phyloP scores from a whole-genome alignment of 2,113 vertebrate genomes.

The Pampusana beccarii region DNA sequence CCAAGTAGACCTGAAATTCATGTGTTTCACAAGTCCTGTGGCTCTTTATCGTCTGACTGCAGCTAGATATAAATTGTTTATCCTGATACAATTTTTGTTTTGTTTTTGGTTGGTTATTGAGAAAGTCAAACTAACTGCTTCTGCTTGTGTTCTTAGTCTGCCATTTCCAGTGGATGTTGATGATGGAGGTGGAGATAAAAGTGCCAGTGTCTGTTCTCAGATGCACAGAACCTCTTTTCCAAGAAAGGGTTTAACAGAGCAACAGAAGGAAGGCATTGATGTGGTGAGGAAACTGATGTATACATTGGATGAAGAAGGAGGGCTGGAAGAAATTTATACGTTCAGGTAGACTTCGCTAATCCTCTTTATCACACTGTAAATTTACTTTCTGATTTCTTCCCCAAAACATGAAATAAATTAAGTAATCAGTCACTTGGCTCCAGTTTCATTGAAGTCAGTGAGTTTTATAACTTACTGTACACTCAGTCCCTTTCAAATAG shows the following conservation, averaged over 20 bases:
- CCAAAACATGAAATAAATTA: not conserved
- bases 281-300: constrained; percentile 86
- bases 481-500: not conserved
- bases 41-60: not conserved
- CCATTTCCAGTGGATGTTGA: constrained; percentile 81
- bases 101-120: not conserved
- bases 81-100: not conserved
- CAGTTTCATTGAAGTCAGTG: not conserved
- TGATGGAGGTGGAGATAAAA: constrained; percentile 26
- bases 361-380: not conserved
- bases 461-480: not conserved
- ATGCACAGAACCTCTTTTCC: not conserved
- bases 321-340: constrained; percentile 88
- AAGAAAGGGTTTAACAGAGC: constrained; percentile 80
- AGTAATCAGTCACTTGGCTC: not conserved
- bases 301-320: constrained; percentile 84
- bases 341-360: constrained; percentile 81
- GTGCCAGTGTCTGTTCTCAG: not conserved
- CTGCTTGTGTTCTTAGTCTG: constrained; percentile 76
- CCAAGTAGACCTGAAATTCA: not conserved
- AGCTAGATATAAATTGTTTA: not conserved
- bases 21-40: not conserved
- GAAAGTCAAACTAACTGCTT: not conserved
- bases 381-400: not conserved
- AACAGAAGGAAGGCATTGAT: constrained; percentile 81